A percentile compares a stretch with the other conserved stretches of the same genome.
Conservation (phyloP, 2,113 vertebrate species). For the Colaptes auratus region DNA sequence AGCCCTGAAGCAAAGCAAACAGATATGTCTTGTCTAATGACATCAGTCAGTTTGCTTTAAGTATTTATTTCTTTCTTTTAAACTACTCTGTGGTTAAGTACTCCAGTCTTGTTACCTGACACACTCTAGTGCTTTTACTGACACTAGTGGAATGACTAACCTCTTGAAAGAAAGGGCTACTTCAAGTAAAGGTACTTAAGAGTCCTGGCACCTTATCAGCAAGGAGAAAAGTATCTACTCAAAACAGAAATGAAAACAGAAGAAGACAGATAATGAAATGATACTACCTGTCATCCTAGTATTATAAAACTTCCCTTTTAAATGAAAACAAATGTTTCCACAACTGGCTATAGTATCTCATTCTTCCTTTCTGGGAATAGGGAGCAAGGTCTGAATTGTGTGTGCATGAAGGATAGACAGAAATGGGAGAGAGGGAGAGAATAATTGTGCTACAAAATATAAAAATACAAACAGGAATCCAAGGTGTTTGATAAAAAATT, state of each 20-base stretch:
- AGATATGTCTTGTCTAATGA: background rate
- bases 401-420: background rate
- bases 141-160: background rate
- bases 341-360: background rate
- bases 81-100: background rate
- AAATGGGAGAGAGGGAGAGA: background rate
- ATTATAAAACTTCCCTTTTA: constrained; percentile 13
- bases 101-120: background rate
- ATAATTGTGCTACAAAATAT: background rate
- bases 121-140: background rate
- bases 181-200: background rate
- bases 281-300: background rate
- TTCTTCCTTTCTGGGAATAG: background rate
- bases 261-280: constrained; percentile 6
- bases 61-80: background rate
- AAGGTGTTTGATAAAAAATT: background rate
- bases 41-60: background rate
- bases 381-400: background rate
- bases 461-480: background rate
- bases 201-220: background rate
- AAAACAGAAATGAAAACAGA: background rate
- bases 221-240: background rate
- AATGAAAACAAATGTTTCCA: background rate
- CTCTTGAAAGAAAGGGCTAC: background rate
- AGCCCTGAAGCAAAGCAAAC: background rate